Base-by-base conservation (phyloP, 1,140 invertebrate genomes). In the Saccostrea glomerata region DNA sequence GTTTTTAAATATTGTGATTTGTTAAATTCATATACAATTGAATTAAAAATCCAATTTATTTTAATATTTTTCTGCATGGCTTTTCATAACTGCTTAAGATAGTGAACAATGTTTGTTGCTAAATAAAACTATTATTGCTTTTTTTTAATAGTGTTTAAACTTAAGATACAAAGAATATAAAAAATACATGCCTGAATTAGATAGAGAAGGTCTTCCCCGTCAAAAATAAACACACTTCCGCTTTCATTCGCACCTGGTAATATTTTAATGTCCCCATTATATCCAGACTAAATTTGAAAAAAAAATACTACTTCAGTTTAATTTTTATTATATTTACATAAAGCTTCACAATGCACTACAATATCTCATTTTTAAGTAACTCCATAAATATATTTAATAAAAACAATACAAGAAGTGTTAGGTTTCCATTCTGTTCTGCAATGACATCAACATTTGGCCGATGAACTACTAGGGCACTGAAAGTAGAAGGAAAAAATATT, bases 141-240 rank as follows among this genome's bases (percentile, higher is more conserved):
- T 36, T 36, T 36, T 36, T 2, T 0, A 36, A 2, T 36, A 36
- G 30, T 36, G 30, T 36, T 36, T 1, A 36, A 36, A 36, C 30
- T 36, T 36, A 36, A 36, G 1, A 36, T 36, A 36, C 30, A 36
- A 1, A 36, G 30, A 36, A 47, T 47, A 47, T 0, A 36, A 66
- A 1, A 0, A 23, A 66, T 15, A 30, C 30, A 56, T 89, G 89
- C 90, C 89, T 91, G 56, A 30, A 91, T 89, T 2, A 91, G 82
- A 56, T 89, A 90, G n/a, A 89, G 77, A 13, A 91, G 30, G 30
- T 91, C 90, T 36, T 91, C 90, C 0, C 87, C 87, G n/a, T 91
- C 90, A 73, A 91, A 87, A 36, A 36, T 2, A 47, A 87, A 87
- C 3, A 91, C 86, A 4, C 82, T 89, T 15, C 86, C 89, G 47